Evolutionary conservation across 2,888 invertebrate species (phyloP), one percentile per base, ranked within the genome.

Genomic region (Tachystola acroxantha): DNA sequence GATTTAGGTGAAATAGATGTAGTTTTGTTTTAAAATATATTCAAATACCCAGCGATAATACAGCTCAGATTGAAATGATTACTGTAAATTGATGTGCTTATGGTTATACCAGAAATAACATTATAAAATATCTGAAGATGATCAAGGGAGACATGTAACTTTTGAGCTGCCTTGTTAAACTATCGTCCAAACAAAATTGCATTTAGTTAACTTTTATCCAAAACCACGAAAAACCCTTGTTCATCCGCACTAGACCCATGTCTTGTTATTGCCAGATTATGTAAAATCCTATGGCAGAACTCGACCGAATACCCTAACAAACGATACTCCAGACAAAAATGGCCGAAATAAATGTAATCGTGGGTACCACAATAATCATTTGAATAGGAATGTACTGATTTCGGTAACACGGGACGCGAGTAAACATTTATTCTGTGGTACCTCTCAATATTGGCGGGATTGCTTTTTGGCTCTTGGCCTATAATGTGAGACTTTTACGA

Each of bases 331-430:
- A 30, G 12, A 31, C 47, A 48, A 48, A 47, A 71, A 76, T 67
- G 58, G 64, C 67, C 70, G 56, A 74, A 79, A 82, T 78, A 80
- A 81, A 81, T 74, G 79, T 76, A 76, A 81, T 78, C 64, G 72
- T 59, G 65, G 67, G 60, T 65, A 63, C 66, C 70, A 80, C 79
- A 81, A 82, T 82, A 82, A 82, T 79, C 80, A 79, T 84, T 84
- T 84, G 82, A 82, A 82, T 84, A 78, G 66, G 70, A 84, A 84
- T 81, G 73, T 76, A 72, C 78, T 71, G 80, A 82, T 82, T 82
- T 78, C 50, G 57, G 48, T 46, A 50, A 46, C 40, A 26, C 48
- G 46, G 51, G 27, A 16, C 28, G 16, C 22, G 46, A 40, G 53
- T 50, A 55, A 60, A 64, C 59, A 55, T 61, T 58, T 57, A 14